Base-by-base conservation (phyloP, 2,797 vertebrate species). In the Platyrinchus mystaceus region DNA sequence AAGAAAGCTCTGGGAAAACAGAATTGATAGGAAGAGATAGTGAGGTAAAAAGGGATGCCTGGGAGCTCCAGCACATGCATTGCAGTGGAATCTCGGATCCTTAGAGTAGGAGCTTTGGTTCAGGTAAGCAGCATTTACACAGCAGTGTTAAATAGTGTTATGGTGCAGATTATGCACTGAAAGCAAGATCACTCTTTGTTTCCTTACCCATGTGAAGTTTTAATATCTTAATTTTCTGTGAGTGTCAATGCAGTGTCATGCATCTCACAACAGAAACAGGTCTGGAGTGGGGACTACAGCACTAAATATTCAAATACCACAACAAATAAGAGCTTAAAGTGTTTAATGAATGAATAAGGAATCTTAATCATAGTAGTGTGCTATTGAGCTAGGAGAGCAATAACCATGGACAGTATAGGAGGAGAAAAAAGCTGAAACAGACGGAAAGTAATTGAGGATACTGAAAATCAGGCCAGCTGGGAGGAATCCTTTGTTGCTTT, bases 401-500 rank as follows among this genome's bases (percentile, higher is more conserved):
- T 0, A 6, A 39, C n/a, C 39, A 21, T 15, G 41, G 21, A 19
- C 3, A 9, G 18, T 36, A 24, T 5, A 67, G 41, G 22, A 84
- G 26, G 11, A 91, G 36, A 87, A 59, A 60, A 87, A 80, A 58
- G 43, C n/a, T 85, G 43, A 32, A 89, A 89, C 11, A 87, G 18
- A 49, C 43, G 73, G 36, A 16, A 69, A 78, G 32, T 64, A 74
- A 77, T 26, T 60, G 78, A 79, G 39, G 49, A 67, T 70, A 56
- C 56, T 68, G 64, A 77, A 83, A 93, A 91, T 83, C 71, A 64
- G 53, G 58, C 49, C 82, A 89, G 69, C 27, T 90, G 69, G 11
- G 66, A 75, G 43, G 55, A 95, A 84, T 89, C 13, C 52, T 89
- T 83, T 89, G 41, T 71, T 95, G 53, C 49, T 60, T 91, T 83